A percentile compares a stretch with the other conserved stretches of the same genome.
Evolutionary conservation across 2,113 vertebrate species (phyloP).

Genomic region (Ardeotis arabs): DNA sequence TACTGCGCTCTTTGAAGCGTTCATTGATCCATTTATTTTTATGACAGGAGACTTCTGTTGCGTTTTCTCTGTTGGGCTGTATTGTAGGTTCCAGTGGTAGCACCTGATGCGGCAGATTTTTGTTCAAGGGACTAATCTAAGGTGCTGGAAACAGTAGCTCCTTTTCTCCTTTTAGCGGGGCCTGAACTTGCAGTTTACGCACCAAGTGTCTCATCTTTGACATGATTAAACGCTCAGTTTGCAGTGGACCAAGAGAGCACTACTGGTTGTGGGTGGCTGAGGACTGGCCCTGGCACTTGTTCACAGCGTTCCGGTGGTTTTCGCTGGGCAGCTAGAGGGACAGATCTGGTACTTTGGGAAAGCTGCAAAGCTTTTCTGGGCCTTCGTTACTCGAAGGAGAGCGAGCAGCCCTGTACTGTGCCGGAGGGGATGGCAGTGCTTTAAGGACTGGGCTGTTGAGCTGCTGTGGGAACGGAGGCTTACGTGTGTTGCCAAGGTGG

Average conservation of each 20-base stretch:
- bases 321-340: not conserved
- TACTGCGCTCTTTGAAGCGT: fast-evolving
- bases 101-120: not conserved
- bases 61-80: not conserved
- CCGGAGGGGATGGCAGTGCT: no score
- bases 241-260: not conserved
- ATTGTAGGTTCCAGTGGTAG: not conserved
- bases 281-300: no score
- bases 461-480: not conserved
- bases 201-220: not conserved
- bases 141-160: not conserved
- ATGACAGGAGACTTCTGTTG: not conserved
- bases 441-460: not conserved
- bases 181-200: not conserved
- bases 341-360: not conserved
- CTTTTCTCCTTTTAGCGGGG: not conserved
- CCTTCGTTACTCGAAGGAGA: not conserved
- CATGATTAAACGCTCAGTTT: not conserved
- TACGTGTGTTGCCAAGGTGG: fast-evolving
- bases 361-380: not conserved
- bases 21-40: not conserved
- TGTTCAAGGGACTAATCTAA: not conserved
- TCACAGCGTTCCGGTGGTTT: not conserved
- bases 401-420: not conserved
- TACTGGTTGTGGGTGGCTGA: not conserved